These are phyloP conservation scores for Caenorhabditis sp. DNA, from an alignment of 2,888 invertebrate genomes.

Conservation along the genomic window DNA sequence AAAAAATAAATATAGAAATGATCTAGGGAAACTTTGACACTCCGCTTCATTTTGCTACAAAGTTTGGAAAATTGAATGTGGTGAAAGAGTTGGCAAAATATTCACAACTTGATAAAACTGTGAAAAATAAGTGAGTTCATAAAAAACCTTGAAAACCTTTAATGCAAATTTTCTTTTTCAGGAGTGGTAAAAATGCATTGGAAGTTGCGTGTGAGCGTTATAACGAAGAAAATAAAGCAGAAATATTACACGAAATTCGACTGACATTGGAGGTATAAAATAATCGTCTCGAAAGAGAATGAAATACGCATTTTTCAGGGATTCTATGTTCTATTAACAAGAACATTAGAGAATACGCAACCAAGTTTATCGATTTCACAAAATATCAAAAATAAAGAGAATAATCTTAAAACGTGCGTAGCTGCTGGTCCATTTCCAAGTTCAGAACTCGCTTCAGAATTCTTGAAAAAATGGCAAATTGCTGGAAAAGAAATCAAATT, in stretches of 20 bases:
- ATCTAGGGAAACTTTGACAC: constrained; percentile 37
- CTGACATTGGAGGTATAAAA: not conserved
- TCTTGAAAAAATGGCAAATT: not conserved
- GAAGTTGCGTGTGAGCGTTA: constrained; percentile 38
- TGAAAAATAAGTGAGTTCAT: constrained; percentile 34
- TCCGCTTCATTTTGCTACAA: constrained; percentile 54
- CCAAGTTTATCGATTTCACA: not conserved
- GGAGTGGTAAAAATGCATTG: constrained; percentile 28
- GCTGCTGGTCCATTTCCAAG: not conserved
- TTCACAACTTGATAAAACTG: constrained; percentile 6
- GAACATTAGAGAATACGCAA: not conserved
- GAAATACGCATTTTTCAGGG: not conserved
- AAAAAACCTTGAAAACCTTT: not conserved
- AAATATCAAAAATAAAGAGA: not conserved
- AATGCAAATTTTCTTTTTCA: constrained; percentile 5
- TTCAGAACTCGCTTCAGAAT: not conserved
- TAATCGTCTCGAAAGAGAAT: too few relatives aligned
- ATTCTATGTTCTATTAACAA: not conserved
- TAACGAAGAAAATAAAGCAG: not conserved
- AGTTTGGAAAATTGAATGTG: constrained; percentile 46
- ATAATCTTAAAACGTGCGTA: not conserved
- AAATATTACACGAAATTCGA: not conserved
- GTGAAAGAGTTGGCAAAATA: constrained; percentile 24
- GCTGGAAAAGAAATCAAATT: not conserved
- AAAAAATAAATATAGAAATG: too few relatives aligned